Base-by-base conservation (phyloP, 1,140 invertebrate species). In the Monomorium pharaonis region DNA sequence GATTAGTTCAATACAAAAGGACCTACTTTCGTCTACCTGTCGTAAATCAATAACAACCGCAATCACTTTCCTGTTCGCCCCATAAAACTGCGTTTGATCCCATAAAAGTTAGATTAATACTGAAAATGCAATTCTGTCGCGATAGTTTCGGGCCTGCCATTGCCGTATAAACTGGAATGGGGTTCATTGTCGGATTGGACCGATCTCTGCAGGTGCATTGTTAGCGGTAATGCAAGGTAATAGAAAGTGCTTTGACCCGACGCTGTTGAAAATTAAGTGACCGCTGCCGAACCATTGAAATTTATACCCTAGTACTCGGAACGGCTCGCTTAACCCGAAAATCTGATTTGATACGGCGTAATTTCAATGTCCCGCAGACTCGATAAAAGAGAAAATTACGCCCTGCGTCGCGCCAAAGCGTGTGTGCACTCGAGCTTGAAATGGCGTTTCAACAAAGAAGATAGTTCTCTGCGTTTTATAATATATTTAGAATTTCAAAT, bases 141-240 rank as follows among this genome's bases (percentile, higher is more conserved):
- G 87, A 89, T 81, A 86, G 65, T 77, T 89, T 85, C 76, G 70
- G 27, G 18, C 37, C 37, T 30, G 70, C 27, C 56, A 84, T 76
- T 83, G 63, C 67, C 65, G 54, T 89, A 83, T 86, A 76, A 89
- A 86, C 87, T 10, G 63, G 47, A 58, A 21, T 44, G 42, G 65
- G 75, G 87, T 88, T 85, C 87, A 86, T 89, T 85, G 86, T 89
- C 86, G 87, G 14, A 51, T n/a, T 33, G 44, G 51, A 58, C 54
- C 84, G 77, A 87, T 85, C 67, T 85, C 58, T 60, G 37, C 81
- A 56, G 72, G 58, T 49, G 86, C 65, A 72, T 84, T 83, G 88
- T 88, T 89, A 86, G 81, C 84, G 84, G 80, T 89, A 89, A 89
- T 89, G 84, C 87, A 72, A 84, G 77, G 84, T 89, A 89, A 89